phyloP scores from a whole-genome alignment of 1,140 invertebrate genomes.

The Drosophila pruinosa region DNA sequence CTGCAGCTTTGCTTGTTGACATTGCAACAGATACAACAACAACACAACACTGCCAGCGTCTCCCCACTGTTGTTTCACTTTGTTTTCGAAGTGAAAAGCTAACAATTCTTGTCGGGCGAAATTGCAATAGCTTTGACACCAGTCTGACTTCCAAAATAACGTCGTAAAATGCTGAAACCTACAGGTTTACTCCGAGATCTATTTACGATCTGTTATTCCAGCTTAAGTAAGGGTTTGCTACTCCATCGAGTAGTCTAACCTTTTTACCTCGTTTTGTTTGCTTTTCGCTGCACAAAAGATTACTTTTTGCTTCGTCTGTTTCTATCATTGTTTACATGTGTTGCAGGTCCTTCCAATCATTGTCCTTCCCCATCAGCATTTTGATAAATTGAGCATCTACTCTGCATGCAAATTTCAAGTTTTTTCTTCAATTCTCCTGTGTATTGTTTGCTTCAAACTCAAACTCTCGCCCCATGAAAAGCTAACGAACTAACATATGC shows the following conservation, averaged over 20 bases:
- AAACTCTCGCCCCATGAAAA: background rate
- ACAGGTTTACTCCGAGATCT: background rate
- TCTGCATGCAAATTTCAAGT: background rate
- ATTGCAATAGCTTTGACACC: conserved; percentile 8
- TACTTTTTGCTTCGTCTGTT: background rate
- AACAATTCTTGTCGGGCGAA: conserved; percentile 12
- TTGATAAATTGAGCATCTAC: background rate
- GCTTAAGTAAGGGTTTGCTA: too few species aligned
- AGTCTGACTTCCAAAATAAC: background rate
- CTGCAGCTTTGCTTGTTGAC: conserved; percentile 28
- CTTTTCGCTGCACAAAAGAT: background rate
- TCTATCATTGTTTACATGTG: background rate
- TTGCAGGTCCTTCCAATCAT: background rate
- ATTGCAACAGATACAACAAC: conserved; percentile 28
- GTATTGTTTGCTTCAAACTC: background rate
- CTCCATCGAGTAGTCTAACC: background rate
- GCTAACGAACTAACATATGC: background rate
- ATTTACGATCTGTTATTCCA: background rate
- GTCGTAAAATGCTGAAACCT: background rate
- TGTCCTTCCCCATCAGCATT: background rate
- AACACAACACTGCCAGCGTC: conserved; percentile 1
- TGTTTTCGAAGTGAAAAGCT: conserved; percentile 10
- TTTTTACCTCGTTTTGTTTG: background rate
- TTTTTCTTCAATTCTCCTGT: background rate
- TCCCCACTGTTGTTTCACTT: conserved; percentile 2